Conservation (phyloP, 2,797 vertebrate genomes). For the Pogoniulus pusillus region DNA sequence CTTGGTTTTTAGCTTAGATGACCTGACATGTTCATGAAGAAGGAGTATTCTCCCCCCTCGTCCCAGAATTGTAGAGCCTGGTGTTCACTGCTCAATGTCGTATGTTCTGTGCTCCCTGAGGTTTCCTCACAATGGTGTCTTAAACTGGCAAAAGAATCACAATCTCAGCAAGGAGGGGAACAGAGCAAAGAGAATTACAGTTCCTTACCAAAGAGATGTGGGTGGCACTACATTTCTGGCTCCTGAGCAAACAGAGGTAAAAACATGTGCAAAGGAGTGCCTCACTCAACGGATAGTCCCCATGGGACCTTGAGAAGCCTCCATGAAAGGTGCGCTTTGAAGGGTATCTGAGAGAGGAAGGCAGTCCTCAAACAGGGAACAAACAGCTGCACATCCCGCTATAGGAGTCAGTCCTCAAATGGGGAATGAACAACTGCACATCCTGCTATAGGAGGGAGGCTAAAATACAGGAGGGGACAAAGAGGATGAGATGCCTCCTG, state of each 20-base stretch:
- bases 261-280: neutral
- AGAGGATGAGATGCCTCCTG: neutral
- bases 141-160: constrained; percentile 62
- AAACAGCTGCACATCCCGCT: fast-evolving
- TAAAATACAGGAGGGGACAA: neutral
- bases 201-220: constrained; percentile 14
- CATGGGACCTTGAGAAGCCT: neutral
- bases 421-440: fast-evolving
- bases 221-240: constrained; percentile 30
- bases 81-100: neutral
- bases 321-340: neutral
- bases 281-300: neutral
- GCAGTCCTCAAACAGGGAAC: neutral
- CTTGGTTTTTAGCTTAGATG: constrained; percentile 32
- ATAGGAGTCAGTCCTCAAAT: fast-evolving
- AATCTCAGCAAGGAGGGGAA: constrained; percentile 44
- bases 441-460: neutral
- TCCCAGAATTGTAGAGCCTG: constrained; percentile 1
- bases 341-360: neutral
- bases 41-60: neutral
- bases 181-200: neutral
- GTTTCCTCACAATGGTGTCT: constrained; percentile 35
- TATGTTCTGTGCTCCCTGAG: constrained; percentile 13
- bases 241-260: neutral
- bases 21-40: constrained; percentile 12